Percentiles rank a stretch among this genome's conserved stretches.
Conservation (phyloP, 2,888 invertebrate species). For the Leptopilina syphax region DNA sequence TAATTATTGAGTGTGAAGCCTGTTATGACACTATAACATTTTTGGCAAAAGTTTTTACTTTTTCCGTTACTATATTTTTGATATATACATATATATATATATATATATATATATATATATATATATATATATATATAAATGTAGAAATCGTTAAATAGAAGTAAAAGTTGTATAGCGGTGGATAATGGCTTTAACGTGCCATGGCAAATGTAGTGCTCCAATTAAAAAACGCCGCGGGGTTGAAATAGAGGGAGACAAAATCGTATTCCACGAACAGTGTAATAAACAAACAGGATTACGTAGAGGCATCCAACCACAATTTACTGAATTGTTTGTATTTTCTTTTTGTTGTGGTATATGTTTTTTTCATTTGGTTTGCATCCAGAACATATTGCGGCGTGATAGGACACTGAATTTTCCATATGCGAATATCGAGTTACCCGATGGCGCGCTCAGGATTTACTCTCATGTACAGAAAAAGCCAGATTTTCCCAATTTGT, state of each 20-base stretch:
- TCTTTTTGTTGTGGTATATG: conserved; percentile 41
- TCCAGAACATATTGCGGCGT: conserved; percentile 49
- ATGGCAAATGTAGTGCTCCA: conserved; percentile 40
- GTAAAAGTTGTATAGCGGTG: neutral
- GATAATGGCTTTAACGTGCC: conserved; percentile 43
- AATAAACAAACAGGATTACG: conserved; percentile 71
- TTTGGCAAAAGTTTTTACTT: no score
- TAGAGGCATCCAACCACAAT: conserved; percentile 58
- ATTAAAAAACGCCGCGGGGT: conserved; percentile 49
- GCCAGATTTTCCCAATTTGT: conserved; percentile 47
- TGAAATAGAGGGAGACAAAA: conserved; percentile 59
- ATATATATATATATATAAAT: neutral
- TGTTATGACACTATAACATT: no score
- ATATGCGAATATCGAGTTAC: conserved; percentile 62
- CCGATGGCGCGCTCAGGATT: conserved; percentile 55
- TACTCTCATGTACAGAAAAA: conserved; percentile 42
- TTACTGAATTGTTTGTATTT: conserved; percentile 59
- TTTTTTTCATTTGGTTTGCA: conserved; percentile 50
- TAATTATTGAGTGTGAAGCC: no score
- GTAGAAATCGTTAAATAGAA: neutral
- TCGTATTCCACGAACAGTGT: conserved; percentile 64
- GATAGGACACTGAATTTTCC: conserved; percentile 54
- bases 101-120: no score
- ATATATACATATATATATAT: no score
- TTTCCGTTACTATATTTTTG: no score